Base-by-base conservation (phyloP, 2,797 vertebrate genomes). In the Xiphophorus birchmanni region DNA sequence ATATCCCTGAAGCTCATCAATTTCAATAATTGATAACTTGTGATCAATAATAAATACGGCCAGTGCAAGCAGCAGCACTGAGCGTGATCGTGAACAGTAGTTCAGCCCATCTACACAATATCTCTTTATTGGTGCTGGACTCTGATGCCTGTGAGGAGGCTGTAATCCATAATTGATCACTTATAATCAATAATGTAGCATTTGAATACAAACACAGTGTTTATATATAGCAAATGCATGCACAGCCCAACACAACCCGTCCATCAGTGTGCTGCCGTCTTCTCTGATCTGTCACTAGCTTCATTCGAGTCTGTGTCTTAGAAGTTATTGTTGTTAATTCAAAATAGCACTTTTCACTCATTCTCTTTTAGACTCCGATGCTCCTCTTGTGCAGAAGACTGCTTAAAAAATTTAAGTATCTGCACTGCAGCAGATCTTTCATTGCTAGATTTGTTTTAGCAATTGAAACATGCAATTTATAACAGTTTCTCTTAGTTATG, bases 401-500 rank as follows among this genome's bases (percentile, higher is more conserved):
- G 90, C 87, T 91, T 95, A 91, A 94, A 95, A 94, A 89, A 92
- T 95, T 84, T 81, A 94, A 92, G 91, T 87, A 94, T 94, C 94
- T 95, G 95, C 94, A 95, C 87, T 95, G 94, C 95, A 94, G 91
- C 93, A 95, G 88, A 93, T 92, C 92, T 90, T 94, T 95, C 89
- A 88, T 87, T 52, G 81, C 83, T 90, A 84, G 78, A 84, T 90
- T 93, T 91, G 86, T 89, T 89, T 91, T 80, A 87, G 77, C 88
- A 90, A 92, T 92, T 74, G 47, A 92, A 89, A 94, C 94, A 88
- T 93, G 77, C 92, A 86, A 95, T 94, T 93, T 86, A 84, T 85
- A 92, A 92, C 29, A 48, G 86, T 91, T 87, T 86, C 74, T 82
- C 75, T 87, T 80, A 84, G 88, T 94, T 93, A 92, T 85, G 86